A percentile compares a stretch with the other conserved stretches of the same genome.
phyloP scores from a whole-genome alignment of 2,113 vertebrate species.

The Gadus macrocephalus region DNA sequence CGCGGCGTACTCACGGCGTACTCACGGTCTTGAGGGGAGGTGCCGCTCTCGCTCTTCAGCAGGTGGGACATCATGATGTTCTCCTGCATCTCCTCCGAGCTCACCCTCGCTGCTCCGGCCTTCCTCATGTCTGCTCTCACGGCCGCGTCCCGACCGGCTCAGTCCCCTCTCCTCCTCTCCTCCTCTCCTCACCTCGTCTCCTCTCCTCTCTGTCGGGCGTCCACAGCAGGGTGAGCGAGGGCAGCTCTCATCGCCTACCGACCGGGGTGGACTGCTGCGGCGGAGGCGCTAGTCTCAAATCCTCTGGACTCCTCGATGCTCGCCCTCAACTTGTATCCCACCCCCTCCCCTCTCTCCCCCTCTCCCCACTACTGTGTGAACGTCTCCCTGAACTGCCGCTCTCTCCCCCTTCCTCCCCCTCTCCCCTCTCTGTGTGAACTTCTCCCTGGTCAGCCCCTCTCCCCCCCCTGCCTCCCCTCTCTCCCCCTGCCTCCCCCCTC shows the following conservation, averaged over 20 bases:
- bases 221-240: too few species aligned
- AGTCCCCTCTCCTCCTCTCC: background rate
- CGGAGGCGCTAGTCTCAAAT: too few species aligned
- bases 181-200: too few species aligned
- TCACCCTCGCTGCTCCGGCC: conserved; percentile 43
- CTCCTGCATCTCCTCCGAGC: conserved; percentile 37
- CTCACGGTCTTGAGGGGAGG: conserved; percentile 80
- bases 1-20: conserved; percentile 61
- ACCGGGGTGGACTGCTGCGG: too few species aligned
- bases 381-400: too few species aligned
- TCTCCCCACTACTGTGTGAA: too few species aligned
- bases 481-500: conserved; percentile 12
- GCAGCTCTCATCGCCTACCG: too few species aligned
- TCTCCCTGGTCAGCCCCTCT: too few species aligned
- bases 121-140: conserved; percentile 9
- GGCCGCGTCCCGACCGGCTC: conserved; percentile 48
- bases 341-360: conserved; percentile 53
- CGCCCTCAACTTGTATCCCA: conserved; percentile 22
- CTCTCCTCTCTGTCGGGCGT: too few species aligned
- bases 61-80: conserved; percentile 56
- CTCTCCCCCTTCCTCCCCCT: background rate
- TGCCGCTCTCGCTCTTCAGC: conserved; percentile 68
- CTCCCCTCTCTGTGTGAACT: too few species aligned
- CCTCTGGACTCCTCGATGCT: too few species aligned
- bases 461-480: background rate